Evolutionary conservation across 2,113 vertebrate species (phyloP).

Genomic region (Halichoeres trimaculatus): DNA sequence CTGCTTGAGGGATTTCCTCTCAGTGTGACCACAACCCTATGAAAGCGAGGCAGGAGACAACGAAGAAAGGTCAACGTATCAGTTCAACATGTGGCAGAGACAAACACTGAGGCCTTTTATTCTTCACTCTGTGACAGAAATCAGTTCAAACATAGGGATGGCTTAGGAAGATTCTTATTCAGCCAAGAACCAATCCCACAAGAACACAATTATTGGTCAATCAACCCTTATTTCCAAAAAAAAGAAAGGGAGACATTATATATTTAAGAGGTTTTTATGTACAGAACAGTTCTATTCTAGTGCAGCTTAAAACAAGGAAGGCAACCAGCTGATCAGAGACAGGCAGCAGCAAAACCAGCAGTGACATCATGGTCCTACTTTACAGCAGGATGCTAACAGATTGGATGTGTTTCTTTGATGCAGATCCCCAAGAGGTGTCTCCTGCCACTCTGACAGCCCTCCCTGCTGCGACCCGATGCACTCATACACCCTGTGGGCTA

Average conservation of each 20-base stretch:
- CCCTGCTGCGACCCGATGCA: constrained; percentile 19
- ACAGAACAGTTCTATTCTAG: no score
- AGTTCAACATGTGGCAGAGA: constrained; percentile 31
- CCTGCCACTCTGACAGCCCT: constrained; percentile 60
- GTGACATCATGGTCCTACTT: constrained; percentile 26
- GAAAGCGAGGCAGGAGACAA: background rate
- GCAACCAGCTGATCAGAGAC: background rate
- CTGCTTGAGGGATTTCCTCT: background rate
- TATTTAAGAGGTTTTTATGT: no score
- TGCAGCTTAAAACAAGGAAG: background rate
- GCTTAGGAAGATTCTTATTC: no score
- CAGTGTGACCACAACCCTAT: background rate
- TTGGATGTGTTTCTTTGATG: background rate
- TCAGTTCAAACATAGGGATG: no score
- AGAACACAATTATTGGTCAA: no score
- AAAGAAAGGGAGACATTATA: background rate
- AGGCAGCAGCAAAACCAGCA: background rate
- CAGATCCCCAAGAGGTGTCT: constrained; percentile 18
- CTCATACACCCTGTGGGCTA: constrained; percentile 71
- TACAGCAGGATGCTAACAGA: constrained; percentile 60
- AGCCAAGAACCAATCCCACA: no score
- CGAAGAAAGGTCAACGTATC: background rate
- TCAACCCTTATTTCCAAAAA: no score
- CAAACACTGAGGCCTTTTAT: background rate
- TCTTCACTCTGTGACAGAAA: background rate